Percentiles rank a stretch among this genome's conserved stretches.
Evolutionary conservation across 2,888 invertebrate species (phyloP).

Genomic region (Chalcosyrphus nemorum): DNA sequence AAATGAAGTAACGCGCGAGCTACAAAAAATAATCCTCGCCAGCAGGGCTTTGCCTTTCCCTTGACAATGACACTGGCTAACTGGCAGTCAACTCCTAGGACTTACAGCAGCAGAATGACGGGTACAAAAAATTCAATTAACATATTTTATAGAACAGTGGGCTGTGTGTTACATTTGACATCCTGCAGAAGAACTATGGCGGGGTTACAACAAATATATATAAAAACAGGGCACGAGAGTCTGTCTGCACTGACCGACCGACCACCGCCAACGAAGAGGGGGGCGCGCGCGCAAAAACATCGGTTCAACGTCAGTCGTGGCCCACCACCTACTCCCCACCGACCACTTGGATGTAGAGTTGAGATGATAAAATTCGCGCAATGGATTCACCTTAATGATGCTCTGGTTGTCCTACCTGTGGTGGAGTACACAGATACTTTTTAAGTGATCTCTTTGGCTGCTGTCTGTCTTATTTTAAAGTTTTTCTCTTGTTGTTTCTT

Average conservation of each 20-base stretch:
- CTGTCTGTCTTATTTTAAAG: constrained; percentile 47
- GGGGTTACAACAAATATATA: constrained; percentile 25
- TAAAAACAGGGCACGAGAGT: constrained; percentile 35
- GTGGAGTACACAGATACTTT: constrained; percentile 3
- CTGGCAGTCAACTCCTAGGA: constrained; percentile 54
- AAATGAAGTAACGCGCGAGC: constrained; percentile 64
- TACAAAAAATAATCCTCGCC: constrained; percentile 4
- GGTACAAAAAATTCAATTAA: constrained; percentile 70
- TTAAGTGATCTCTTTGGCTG: constrained; percentile 17
- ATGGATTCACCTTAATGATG: constrained; percentile 69
- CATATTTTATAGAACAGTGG: constrained; percentile 73
- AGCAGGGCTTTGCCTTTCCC: not conserved
- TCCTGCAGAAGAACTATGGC: constrained; percentile 49
- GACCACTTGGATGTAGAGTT: constrained; percentile 40
- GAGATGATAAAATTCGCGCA: constrained; percentile 64
- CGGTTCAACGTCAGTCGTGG: constrained; percentile 49
- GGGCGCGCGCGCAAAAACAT: constrained; percentile 52
- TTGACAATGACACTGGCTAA: constrained; percentile 62
- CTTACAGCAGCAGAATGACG: constrained; percentile 46
- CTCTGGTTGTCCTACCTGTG: constrained; percentile 2
- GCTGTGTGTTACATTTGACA: constrained; percentile 71
- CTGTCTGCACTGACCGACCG: constrained; percentile 6
- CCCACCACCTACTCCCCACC: constrained; percentile 60
- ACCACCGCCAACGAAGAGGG: constrained; percentile 48
- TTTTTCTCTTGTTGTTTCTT: constrained; percentile 11